phyloP scores from a whole-genome alignment of 1,140 invertebrate genomes.

The Drosophila jambulina region DNA sequence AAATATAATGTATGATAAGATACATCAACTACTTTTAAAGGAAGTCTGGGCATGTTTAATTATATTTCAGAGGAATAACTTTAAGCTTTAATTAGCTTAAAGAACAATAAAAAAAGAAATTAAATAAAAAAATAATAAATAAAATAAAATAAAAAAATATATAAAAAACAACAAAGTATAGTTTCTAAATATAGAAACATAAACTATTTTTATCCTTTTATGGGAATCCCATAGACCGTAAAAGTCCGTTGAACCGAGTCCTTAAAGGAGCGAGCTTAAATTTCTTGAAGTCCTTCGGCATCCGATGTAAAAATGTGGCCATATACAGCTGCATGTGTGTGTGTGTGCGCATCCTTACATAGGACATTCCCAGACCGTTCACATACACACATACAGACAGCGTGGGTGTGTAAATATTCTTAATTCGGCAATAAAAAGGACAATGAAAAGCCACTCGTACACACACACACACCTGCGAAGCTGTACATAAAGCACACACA shows the following conservation, averaged over 20 bases:
- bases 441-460: slow-evolving; percentile 29
- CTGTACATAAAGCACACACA: slow-evolving; percentile 3
- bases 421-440: slow-evolving; percentile 42
- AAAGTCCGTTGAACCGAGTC: slow-evolving; percentile 1
- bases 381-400: background rate
- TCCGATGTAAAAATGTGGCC: slow-evolving; percentile 7
- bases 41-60: too few relatives aligned
- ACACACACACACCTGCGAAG: background rate
- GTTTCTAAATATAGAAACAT: background rate
- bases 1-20: too few relatives aligned
- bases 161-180: background rate
- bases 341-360: slow-evolving; percentile 5
- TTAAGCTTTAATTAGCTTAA: background rate
- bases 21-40: background rate
- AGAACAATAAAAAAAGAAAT: background rate
- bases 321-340: background rate
- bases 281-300: slow-evolving; percentile 5
- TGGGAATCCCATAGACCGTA: too few relatives aligned
- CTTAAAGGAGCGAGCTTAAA: slow-evolving; percentile 5
- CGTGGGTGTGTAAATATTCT: slow-evolving; percentile 15
- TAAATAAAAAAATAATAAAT: background rate
- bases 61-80: background rate
- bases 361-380: slow-evolving; percentile 28
- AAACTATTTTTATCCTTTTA: background rate
- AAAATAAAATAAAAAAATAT: background rate